These are phyloP conservation scores for Podarcis lilfordi DNA, from an alignment of 2,797 vertebrate genomes.

Conservation along the genomic window DNA sequence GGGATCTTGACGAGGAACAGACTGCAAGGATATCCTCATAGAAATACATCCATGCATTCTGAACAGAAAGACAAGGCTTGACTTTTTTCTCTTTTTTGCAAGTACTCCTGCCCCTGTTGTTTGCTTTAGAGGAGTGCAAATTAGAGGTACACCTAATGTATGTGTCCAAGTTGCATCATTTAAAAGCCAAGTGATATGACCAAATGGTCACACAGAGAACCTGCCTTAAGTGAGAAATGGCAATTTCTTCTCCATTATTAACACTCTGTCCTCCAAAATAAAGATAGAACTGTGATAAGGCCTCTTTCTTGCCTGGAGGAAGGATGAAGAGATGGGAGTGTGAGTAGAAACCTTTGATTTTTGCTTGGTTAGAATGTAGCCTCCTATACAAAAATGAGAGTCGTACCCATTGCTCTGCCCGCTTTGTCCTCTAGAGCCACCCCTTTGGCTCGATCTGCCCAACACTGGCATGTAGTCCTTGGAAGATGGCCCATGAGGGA, in stretches of 20 bases:
- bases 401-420: no score
- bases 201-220: not conserved
- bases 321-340: no score
- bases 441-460: no score
- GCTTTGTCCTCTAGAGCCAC: no score
- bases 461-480: no score
- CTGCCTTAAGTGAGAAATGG: no score
- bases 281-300: not conserved
- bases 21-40: conserved; percentile 21
- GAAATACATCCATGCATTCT: not conserved
- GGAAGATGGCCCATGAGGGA: no score
- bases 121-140: not conserved
- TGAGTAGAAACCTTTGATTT: no score
- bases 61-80: not conserved
- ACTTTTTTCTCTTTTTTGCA: not conserved
- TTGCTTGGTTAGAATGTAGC: no score
- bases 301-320: no score
- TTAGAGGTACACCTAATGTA: no score
- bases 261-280: not conserved
- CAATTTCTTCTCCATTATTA: not conserved
- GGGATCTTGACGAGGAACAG: not conserved
- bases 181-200: not conserved
- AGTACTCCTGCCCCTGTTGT: not conserved
- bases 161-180: not conserved
- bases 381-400: no score